A percentile compares a stretch with the other conserved stretches of the same genome.
Evolutionary conservation across 2,113 vertebrate genomes (phyloP).

Genomic region (Percopsis transmontana): DNA sequence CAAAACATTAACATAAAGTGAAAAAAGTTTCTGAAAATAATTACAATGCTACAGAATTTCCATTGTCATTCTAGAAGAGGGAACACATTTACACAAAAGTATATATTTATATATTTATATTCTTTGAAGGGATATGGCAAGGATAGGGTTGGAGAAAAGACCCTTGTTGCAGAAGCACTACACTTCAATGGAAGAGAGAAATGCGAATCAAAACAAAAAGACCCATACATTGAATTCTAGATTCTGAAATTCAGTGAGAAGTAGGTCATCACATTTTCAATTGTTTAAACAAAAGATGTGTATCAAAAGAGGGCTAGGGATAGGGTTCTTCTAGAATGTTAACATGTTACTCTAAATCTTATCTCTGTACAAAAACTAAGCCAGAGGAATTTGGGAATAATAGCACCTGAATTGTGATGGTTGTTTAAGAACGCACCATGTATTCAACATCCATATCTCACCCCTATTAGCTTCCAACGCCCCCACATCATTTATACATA

Average conservation of each 20-base stretch:
- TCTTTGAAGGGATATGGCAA: constrained; percentile 67
- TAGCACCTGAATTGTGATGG: constrained; percentile 74
- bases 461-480: neutral
- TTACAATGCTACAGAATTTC: constrained; percentile 80
- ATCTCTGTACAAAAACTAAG: constrained; percentile 71
- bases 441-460: constrained; percentile 24
- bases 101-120: constrained; percentile 78
- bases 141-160: constrained; percentile 42
- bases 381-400: constrained; percentile 65
- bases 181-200: constrained; percentile 55
- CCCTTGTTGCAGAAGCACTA: constrained; percentile 57
- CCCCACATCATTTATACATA: constrained; percentile 16
- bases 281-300: constrained; percentile 26
- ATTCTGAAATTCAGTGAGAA: constrained; percentile 44
- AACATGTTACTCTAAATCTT: constrained; percentile 59
- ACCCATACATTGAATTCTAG: constrained; percentile 52
- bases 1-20: constrained; percentile 66
- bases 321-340: constrained; percentile 50
- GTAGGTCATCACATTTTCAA: constrained; percentile 37
- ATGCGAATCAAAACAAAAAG: constrained; percentile 32
- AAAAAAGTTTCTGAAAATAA: constrained; percentile 79
- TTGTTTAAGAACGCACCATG: constrained; percentile 67
- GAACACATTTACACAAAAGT: constrained; percentile 81
- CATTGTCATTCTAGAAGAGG: constrained; percentile 68
- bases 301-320: constrained; percentile 57